Percentiles rank a stretch among this genome's conserved stretches.
phyloP scores from a whole-genome alignment of 2,797 vertebrate species.

The Phrynocephalus vlangalii region DNA sequence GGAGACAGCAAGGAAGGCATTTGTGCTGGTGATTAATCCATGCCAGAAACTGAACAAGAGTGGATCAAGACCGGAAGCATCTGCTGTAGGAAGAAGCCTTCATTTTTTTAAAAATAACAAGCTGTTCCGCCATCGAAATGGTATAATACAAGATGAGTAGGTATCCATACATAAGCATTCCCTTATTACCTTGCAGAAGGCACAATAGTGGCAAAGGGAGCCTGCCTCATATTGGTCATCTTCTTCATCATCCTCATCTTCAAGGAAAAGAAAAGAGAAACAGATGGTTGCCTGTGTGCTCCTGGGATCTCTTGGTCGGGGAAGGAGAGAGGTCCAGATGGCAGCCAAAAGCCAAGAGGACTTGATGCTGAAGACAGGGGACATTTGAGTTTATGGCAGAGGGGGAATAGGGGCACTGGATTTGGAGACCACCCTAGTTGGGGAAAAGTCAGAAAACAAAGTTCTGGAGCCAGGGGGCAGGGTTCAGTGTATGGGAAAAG shows the following conservation, averaged over 20 bases:
- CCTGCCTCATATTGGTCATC: conserved; percentile 83
- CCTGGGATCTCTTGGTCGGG: too few relatives aligned
- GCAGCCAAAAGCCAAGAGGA: not conserved
- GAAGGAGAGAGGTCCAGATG: not conserved
- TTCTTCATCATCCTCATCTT: conserved; percentile 74
- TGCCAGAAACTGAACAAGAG: too few relatives aligned
- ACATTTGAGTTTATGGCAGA: not conserved
- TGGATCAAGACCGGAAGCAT: not conserved
- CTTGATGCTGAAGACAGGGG: not conserved
- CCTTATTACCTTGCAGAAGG: conserved; percentile 87
- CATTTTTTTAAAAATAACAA: not conserved
- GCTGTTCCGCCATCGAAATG: not conserved
- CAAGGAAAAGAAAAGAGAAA: conserved; percentile 50
- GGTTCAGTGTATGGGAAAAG: not conserved
- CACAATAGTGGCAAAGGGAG: conserved; percentile 87
- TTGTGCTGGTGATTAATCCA: not conserved
- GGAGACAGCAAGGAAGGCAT: not conserved
- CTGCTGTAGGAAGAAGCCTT: not conserved
- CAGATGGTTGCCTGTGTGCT: not conserved
- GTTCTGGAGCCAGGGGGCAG: not conserved
- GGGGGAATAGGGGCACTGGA: not conserved
- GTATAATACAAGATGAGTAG: not conserved
- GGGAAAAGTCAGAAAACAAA: not conserved
- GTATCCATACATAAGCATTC: not conserved
- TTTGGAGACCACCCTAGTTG: not conserved